These are phyloP conservation scores for Scleropages formosus DNA, from an alignment of 2,797 vertebrate genomes.

Conservation along the genomic window DNA sequence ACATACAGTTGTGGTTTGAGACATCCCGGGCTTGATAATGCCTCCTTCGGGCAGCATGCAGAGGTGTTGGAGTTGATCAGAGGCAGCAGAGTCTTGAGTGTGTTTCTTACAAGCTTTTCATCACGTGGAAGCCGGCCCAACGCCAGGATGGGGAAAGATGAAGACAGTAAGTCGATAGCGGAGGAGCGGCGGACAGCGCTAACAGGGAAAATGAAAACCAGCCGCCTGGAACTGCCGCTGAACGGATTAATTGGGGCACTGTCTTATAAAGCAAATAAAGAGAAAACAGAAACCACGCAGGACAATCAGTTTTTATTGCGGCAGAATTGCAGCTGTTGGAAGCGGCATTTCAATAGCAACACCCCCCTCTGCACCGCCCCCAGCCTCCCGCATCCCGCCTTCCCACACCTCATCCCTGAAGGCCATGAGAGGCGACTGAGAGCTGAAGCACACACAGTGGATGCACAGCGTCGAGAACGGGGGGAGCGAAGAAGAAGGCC, in stretches of 20 bases:
- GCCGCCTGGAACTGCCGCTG: constrained; percentile 51
- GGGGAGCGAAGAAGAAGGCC: neutral
- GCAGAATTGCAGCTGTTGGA: constrained; percentile 9
- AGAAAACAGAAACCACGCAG: constrained; percentile 30
- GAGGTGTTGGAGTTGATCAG: constrained; percentile 32
- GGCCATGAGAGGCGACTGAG: neutral
- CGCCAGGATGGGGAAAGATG: constrained; percentile 56
- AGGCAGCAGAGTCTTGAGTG: constrained; percentile 33
- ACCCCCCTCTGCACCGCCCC: neutral
- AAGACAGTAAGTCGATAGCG: constrained; percentile 66
- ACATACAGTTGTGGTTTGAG: neutral
- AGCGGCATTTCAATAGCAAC: constrained; percentile 6
- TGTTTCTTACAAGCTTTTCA: constrained; percentile 60
- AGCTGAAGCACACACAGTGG: neutral
- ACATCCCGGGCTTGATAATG: neutral
- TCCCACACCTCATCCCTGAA: neutral
- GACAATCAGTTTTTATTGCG: constrained; percentile 39
- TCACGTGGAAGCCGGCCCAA: constrained; percentile 50
- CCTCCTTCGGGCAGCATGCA: neutral
- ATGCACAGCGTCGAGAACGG: neutral
- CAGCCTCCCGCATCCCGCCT: neutral
- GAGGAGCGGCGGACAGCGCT: constrained; percentile 52
- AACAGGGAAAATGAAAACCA: constrained; percentile 53
- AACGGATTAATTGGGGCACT: constrained; percentile 47
- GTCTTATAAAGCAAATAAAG: constrained; percentile 58